phyloP scores from a whole-genome alignment of 1,140 invertebrate species.

The Ephestia elutella region DNA sequence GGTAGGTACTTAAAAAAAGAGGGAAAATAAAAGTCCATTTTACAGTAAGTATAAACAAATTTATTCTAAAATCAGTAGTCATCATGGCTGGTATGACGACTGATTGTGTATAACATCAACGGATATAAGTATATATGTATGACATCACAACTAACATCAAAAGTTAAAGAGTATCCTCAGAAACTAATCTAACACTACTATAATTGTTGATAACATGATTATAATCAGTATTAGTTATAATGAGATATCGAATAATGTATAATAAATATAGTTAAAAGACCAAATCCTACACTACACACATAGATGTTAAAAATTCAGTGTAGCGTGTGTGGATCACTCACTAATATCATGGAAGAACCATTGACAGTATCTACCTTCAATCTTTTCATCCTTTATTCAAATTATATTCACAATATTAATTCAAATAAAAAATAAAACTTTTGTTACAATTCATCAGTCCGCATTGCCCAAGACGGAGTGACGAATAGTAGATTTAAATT shows the following conservation, averaged over 20 bases:
- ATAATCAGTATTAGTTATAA: background rate
- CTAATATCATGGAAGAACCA: slow-evolving; percentile 18
- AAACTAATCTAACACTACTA: slow-evolving; percentile 6
- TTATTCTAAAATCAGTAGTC: slow-evolving; percentile 64
- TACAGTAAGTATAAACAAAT: slow-evolving; percentile 49
- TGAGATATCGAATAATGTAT: background rate
- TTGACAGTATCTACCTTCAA: slow-evolving; percentile 12
- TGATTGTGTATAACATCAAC: slow-evolving; percentile 46
- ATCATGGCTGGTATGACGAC: slow-evolving; percentile 70
- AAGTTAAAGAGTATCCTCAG: slow-evolving; percentile 13
- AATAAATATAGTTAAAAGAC: slow-evolving; percentile 1
- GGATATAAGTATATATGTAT: slow-evolving; percentile 13
- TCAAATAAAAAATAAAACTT: slow-evolving; percentile 6
- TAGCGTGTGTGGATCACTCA: slow-evolving; percentile 25
- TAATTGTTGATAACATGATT: slow-evolving; percentile 3
- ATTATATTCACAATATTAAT: slow-evolving; percentile 7
- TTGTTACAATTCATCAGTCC: slow-evolving; percentile 63
- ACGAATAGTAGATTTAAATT: slow-evolving; percentile 43
- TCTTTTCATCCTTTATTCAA: no score
- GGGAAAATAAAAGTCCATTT: slow-evolving; percentile 31
- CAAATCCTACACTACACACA: slow-evolving; percentile 14
- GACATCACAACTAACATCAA: slow-evolving; percentile 13
- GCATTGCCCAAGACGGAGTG: slow-evolving; percentile 70
- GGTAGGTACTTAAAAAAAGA: no score
- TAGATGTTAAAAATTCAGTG: slow-evolving; percentile 16